phyloP scores from a whole-genome alignment of 2,797 vertebrate species.

The Sebastes variabilis region DNA sequence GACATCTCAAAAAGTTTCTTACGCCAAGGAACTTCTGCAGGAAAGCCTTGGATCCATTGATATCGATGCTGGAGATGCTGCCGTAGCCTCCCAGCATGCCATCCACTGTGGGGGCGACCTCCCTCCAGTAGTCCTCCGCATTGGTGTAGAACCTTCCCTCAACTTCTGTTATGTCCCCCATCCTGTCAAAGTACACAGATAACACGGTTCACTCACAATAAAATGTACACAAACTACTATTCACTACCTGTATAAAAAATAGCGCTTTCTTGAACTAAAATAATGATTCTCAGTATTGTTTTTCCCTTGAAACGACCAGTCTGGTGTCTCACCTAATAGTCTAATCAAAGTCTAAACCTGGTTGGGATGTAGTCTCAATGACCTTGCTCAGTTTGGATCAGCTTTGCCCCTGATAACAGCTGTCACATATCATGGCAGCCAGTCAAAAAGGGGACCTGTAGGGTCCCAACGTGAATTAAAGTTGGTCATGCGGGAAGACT shows the following conservation, averaged over 20 bases:
- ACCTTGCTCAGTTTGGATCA: neutral
- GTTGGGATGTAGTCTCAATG: neutral
- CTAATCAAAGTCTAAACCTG: neutral
- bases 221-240: neutral
- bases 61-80: constrained; percentile 94
- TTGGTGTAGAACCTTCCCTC: constrained; percentile 91
- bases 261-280: too few species aligned
- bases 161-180: constrained; percentile 85
- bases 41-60: constrained; percentile 94
- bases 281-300: neutral
- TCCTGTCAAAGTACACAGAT: constrained; percentile 72
- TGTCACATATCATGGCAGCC: neutral
- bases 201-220: neutral
- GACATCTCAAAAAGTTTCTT: constrained; percentile 55
- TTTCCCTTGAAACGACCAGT: neutral
- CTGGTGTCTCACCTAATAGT: neutral
- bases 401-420: neutral
- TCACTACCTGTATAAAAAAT: too few species aligned
- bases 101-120: constrained; percentile 90
- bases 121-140: constrained; percentile 94
- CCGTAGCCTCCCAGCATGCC: constrained; percentile 98
- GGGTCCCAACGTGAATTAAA: neutral
- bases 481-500: too few species aligned
- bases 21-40: constrained; percentile 92
- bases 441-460: neutral